A percentile compares a stretch with the other conserved stretches of the same genome.
These are phyloP conservation scores for Acyrthosiphon pisum DNA, from an alignment of 1,140 invertebrate species.

Conservation along the genomic window DNA sequence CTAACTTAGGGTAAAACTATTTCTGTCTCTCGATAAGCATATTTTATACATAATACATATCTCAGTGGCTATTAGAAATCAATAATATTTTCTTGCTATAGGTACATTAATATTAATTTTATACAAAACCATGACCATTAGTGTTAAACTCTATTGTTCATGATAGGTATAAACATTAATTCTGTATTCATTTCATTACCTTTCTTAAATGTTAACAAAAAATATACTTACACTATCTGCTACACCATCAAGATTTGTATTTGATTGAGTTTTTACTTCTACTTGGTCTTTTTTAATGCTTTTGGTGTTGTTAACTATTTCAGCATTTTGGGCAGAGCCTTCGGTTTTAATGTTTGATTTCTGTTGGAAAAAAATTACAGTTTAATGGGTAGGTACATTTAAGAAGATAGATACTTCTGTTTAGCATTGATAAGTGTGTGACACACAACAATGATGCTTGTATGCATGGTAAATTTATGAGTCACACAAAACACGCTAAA, in stretches of 20 bases:
- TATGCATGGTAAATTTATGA: no score
- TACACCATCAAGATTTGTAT: neutral
- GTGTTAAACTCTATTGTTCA: no score
- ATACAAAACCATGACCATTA: no score
- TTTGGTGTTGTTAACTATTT: neutral
- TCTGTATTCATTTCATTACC: neutral
- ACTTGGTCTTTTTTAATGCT: neutral
- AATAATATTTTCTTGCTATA: neutral
- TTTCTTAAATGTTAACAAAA: neutral
- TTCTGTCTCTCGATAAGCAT: neutral
- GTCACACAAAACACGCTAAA: no score
- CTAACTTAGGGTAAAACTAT: no score
- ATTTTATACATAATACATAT: neutral
- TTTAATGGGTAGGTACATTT: neutral
- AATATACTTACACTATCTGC: neutral
- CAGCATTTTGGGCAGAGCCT: neutral
- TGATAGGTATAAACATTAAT: no score
- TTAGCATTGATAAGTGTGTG: neutral
- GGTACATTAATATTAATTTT: no score
- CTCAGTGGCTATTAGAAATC: neutral
- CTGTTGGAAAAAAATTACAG: neutral
- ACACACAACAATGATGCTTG: neutral
- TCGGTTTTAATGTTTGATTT: slow-evolving; percentile 15
- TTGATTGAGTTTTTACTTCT: neutral
- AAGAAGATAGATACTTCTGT: no score